Evolutionary conservation across 2,797 vertebrate genomes (phyloP).

Genomic region (Myioborus miniatus): DNA sequence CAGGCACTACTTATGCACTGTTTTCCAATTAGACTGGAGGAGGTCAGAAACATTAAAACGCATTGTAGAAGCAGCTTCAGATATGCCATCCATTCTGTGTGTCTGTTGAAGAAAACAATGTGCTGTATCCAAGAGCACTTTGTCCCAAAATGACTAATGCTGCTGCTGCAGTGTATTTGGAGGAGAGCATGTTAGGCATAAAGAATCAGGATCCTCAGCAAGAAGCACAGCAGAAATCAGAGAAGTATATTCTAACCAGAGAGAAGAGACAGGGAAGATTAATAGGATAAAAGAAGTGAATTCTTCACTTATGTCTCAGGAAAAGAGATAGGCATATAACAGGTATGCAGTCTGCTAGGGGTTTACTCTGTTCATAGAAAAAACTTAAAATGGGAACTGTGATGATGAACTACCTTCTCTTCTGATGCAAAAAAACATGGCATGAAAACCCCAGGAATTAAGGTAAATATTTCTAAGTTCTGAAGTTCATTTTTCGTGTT

Average conservation of each 20-base stretch:
- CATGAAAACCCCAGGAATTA: not conserved
- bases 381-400: not conserved
- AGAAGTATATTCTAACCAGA: conserved; percentile 22
- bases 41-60: not conserved
- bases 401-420: not conserved
- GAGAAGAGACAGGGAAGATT: conserved; percentile 31
- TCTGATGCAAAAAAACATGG: not conserved
- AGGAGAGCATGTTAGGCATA: conserved; percentile 30
- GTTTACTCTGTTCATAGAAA: not conserved
- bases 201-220: conserved; percentile 47
- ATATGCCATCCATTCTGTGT: conserved; percentile 18
- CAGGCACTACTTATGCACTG: not conserved
- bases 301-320: not conserved
- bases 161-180: conserved; percentile 31
- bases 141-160: conserved; percentile 22
- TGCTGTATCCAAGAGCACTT: conserved; percentile 15
- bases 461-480: not conserved
- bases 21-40: not conserved
- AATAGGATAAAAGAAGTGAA: conserved; percentile 32
- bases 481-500: not conserved
- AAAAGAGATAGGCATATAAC: not conserved
- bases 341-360: not conserved
- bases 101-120: conserved; percentile 12
- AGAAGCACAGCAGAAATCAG: conserved; percentile 18
- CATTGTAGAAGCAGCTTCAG: not conserved